A percentile compares a stretch with the other conserved stretches of the same genome.
Conservation (phyloP, 1,140 invertebrate genomes). For the Melanaphis sacchari region DNA sequence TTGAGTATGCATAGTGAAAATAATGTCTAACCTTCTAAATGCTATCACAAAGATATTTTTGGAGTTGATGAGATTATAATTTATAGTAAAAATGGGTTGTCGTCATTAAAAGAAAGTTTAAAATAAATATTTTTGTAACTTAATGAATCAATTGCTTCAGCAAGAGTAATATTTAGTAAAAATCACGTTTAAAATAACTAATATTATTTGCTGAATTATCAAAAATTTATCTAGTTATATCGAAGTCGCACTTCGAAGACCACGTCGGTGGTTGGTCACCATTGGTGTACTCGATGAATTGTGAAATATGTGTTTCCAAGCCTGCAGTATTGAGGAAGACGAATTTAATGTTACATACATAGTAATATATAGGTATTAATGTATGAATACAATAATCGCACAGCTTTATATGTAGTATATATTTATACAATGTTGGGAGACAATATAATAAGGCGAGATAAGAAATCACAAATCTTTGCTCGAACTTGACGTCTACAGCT, state of each 20-base stretch:
- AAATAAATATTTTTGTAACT: not conserved
- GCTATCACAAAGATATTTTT: not conserved
- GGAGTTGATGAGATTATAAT: not conserved
- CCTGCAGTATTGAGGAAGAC: fast-evolving
- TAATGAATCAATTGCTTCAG: not conserved
- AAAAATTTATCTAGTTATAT: too few species aligned
- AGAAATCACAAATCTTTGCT: not conserved
- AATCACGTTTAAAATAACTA: too few species aligned
- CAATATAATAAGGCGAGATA: not conserved
- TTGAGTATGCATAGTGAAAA: not conserved
- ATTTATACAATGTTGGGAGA: too few species aligned
- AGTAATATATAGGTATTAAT: not conserved
- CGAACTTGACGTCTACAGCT: not conserved
- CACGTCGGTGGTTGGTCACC: not conserved
- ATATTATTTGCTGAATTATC: too few species aligned
- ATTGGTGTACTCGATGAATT: not conserved
- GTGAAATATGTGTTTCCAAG: not conserved
- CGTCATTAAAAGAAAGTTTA: not conserved
- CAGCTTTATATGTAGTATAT: too few species aligned
- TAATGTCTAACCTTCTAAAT: not conserved
- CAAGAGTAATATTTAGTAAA: too few species aligned
- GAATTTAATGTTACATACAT: not conserved
- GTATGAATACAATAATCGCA: not conserved
- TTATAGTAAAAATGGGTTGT: fast-evolving
- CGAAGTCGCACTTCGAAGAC: too few species aligned